phyloP scores from a whole-genome alignment of 2,797 vertebrate species.

The Sphenopsis melanotis region DNA sequence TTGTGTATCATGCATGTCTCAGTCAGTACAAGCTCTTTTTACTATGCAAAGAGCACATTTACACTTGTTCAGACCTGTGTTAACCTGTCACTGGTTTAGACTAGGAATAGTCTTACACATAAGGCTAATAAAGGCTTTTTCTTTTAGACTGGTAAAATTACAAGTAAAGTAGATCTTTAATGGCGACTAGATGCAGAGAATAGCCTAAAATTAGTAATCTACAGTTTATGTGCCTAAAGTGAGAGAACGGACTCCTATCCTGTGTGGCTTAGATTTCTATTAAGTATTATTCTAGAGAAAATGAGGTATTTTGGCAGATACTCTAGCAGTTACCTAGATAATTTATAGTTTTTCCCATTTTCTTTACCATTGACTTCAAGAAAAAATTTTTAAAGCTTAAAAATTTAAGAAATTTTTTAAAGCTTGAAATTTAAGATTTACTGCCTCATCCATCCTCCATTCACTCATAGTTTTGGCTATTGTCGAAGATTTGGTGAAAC shows the following conservation, averaged over 20 bases:
- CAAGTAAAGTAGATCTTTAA: background rate
- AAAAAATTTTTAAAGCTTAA: background rate
- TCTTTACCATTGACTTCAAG: background rate
- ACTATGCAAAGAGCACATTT: background rate
- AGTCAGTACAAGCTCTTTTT: background rate
- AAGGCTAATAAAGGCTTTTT: background rate
- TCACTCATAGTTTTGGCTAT: background rate
- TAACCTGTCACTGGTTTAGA: background rate
- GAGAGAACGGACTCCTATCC: background rate
- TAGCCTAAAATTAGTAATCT: background rate
- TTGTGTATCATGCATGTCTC: background rate
- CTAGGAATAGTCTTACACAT: background rate
- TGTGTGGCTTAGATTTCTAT: background rate
- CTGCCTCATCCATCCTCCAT: background rate
- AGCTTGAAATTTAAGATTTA: background rate
- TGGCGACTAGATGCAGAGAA: background rate
- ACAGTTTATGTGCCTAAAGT: rapidly evolving
- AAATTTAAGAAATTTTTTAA: background rate
- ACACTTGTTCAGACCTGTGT: background rate
- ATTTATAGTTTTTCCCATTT: background rate
- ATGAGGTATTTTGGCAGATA: background rate
- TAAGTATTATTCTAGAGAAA: background rate
- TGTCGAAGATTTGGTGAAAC: background rate
- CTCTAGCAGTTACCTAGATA: background rate
- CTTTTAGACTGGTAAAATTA: background rate